These are phyloP conservation scores for Drosophila meridiana DNA, from an alignment of 2,888 invertebrate species.

Conservation along the genomic window DNA sequence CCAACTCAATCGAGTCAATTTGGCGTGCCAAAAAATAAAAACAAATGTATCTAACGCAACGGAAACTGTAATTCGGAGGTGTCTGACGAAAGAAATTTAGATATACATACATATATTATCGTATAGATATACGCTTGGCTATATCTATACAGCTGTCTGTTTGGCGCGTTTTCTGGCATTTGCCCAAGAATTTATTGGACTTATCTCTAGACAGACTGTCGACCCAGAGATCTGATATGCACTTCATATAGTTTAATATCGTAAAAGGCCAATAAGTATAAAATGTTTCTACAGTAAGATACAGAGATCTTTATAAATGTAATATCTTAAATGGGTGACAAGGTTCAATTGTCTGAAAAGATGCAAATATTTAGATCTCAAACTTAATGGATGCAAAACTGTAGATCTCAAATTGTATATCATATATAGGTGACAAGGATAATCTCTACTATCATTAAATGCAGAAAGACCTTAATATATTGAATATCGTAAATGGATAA, in stretches of 20 bases:
- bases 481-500: not conserved
- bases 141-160: conserved; percentile 24
- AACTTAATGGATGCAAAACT: no score
- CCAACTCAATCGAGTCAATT: conserved; percentile 46
- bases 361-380: no score
- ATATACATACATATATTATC: not conserved
- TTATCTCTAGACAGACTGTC: conserved; percentile 31
- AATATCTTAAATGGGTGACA: not conserved
- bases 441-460: no score
- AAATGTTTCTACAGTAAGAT: not conserved
- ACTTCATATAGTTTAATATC: not conserved
- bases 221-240: conserved; percentile 10
- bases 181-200: conserved; percentile 19
- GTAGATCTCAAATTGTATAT: not conserved
- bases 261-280: not conserved
- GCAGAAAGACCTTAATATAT: not conserved
- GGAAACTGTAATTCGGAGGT: conserved; percentile 14
- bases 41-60: conserved; percentile 6
- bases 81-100: conserved; percentile 41
- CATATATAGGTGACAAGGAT: not conserved
- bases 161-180: conserved; percentile 32
- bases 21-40: conserved; percentile 33
- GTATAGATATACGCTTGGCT: not conserved
- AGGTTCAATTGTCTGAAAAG: not conserved
- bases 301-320: not conserved